phyloP scores from a whole-genome alignment of 2,797 vertebrate genomes.

The Monodelphis domestica region DNA sequence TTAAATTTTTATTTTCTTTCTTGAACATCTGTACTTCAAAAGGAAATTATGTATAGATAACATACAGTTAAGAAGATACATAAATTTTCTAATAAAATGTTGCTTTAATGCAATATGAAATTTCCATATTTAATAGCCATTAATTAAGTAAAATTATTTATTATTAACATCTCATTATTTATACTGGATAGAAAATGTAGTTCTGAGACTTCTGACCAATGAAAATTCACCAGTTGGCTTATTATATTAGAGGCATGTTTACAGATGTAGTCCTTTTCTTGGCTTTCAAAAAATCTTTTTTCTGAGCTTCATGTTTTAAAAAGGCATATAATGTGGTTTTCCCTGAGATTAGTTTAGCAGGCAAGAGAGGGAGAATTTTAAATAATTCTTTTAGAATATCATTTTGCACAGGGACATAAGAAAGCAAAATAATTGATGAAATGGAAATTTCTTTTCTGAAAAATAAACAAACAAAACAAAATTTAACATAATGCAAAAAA shows the following conservation, averaged over 20 bases:
- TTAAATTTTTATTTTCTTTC: background rate
- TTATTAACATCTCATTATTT: background rate
- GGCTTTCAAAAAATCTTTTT: background rate
- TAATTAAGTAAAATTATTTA: background rate
- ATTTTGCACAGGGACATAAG: background rate
- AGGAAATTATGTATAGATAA: background rate
- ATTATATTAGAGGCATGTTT: background rate
- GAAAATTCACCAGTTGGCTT: background rate
- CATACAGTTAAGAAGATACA: background rate
- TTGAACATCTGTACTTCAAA: background rate
- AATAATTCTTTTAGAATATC: background rate
- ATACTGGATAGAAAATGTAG: background rate
- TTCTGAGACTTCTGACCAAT: background rate
- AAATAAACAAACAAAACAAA: conserved; percentile 8
- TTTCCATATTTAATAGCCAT: background rate
- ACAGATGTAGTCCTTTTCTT: background rate
- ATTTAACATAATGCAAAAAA: background rate
- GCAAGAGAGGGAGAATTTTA: conserved; percentile 23
- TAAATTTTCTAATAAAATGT: background rate
- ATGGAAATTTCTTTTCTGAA: background rate
- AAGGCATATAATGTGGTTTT: background rate
- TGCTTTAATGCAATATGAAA: background rate
- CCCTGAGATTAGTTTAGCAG: background rate
- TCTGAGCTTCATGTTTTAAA: background rate
- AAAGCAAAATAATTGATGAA: background rate